Evolutionary conservation across 2,113 vertebrate genomes (phyloP).

Genomic region (rat (Rattus norvegicus)): DNA sequence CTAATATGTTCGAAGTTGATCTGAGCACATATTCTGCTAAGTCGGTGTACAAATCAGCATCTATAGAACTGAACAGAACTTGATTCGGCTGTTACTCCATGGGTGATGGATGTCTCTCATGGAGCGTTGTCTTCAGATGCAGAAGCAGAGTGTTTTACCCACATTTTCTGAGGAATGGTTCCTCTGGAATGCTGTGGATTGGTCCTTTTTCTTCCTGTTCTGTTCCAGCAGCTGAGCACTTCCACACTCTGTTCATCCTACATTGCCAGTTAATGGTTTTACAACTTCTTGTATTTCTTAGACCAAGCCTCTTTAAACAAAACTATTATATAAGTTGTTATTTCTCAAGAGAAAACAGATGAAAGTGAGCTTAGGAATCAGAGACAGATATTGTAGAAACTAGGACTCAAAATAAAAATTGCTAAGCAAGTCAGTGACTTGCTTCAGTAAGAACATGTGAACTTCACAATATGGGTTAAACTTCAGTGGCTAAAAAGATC

Average conservation of each 20-base stretch:
- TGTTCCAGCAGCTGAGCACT: background rate
- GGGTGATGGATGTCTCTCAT: no score
- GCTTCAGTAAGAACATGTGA: background rate
- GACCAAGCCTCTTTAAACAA: background rate
- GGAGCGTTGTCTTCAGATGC: background rate
- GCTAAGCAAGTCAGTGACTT: background rate
- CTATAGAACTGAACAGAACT: background rate
- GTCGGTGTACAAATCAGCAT: background rate
- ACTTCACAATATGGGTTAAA: background rate
- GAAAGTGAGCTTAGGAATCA: background rate
- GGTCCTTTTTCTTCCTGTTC: background rate
- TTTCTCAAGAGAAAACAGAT: background rate
- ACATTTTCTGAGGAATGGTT: background rate
- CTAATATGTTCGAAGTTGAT: background rate
- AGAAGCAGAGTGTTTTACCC: background rate
- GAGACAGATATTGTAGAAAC: background rate
- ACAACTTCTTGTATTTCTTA: background rate
- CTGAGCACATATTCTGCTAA: background rate
- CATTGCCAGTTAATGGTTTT: background rate
- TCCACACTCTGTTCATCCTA: background rate
- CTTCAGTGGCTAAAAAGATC: background rate
- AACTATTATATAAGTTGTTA: background rate
- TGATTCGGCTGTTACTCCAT: background rate
- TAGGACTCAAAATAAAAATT: background rate
- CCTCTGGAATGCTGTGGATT: background rate